Percentiles rank a stretch among this genome's conserved stretches.
phyloP scores from a whole-genome alignment of 2,797 vertebrate genomes.

The Chaenodraco wilsoni region DNA sequence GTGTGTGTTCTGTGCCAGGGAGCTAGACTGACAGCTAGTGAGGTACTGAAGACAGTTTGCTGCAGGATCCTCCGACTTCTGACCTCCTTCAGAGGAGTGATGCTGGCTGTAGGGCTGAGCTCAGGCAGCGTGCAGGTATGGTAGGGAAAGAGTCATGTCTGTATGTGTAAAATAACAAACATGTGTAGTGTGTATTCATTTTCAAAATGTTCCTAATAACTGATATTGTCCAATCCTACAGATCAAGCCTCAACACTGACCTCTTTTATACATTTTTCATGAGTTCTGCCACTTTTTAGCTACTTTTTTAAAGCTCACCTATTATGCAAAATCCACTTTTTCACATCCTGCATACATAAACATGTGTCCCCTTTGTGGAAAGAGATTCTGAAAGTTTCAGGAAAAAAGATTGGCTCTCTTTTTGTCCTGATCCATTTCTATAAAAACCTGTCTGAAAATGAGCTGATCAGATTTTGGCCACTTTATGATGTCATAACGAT shows the following conservation, averaged over 20 bases:
- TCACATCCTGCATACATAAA: no score
- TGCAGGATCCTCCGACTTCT: conserved; percentile 68
- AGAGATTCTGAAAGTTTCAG: no score
- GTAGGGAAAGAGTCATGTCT: conserved; percentile 23
- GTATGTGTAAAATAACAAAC: not conserved
- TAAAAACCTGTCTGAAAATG: no score
- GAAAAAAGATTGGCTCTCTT: no score
- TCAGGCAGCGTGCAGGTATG: conserved; percentile 74
- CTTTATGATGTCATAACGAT: no score
- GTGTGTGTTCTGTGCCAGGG: conserved; percentile 62
- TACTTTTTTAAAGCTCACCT: not conserved
- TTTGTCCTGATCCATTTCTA: no score
- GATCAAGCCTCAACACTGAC: not conserved
- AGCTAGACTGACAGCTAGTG: conserved; percentile 66
- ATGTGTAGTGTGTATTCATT: no score
- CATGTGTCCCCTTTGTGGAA: no score
- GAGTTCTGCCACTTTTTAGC: no score
- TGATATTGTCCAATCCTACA: not conserved
- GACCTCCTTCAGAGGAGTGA: conserved; percentile 51
- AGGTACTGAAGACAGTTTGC: conserved; percentile 68
- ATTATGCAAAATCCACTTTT: no score
- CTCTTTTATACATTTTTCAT: not conserved
- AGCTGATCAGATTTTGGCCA: no score
- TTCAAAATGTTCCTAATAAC: no score
- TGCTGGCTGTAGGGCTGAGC: conserved; percentile 73